phyloP scores from a whole-genome alignment of 2,797 vertebrate genomes.

The Taeniopygia guttata region DNA sequence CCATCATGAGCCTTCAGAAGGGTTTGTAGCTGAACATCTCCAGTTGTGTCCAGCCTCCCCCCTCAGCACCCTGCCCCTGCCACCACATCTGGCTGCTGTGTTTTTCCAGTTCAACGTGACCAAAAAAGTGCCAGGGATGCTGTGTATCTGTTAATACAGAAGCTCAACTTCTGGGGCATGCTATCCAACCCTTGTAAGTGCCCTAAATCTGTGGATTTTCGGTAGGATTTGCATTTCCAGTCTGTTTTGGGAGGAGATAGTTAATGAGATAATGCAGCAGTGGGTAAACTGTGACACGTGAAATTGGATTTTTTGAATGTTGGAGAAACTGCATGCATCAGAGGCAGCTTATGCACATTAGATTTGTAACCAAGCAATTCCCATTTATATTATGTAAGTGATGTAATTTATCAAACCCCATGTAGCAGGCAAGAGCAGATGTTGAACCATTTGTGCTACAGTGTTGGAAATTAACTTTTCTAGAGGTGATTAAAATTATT shows the following conservation, averaged over 20 bases:
- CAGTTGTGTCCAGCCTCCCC: not conserved
- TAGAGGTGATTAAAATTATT: not conserved
- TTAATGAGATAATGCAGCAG: conserved; percentile 41
- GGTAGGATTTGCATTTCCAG: not conserved
- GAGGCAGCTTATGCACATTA: conserved; percentile 21
- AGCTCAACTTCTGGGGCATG: not conserved
- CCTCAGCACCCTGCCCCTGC: not conserved
- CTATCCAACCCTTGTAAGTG: not conserved
- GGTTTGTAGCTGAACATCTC: not conserved
- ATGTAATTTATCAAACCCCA: conserved; percentile 31
- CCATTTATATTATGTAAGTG: conserved; percentile 20
- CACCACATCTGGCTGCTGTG: not conserved
- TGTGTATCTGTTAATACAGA: not conserved
- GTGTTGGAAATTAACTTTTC: not conserved
- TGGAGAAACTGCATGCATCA: not conserved
- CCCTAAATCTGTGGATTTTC: conserved; percentile 46
- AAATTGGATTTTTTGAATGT: not conserved
- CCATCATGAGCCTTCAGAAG: accelerated
- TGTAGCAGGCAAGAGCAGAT: not conserved
- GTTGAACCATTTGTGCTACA: not conserved
- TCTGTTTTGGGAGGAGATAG: not conserved
- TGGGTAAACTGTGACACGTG: not conserved
- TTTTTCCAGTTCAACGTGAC: not conserved
- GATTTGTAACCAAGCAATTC: conserved; percentile 33
- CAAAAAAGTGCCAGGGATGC: not conserved